Conservation (phyloP, 2,797 vertebrate genomes). For the Rhabdomys pumilio region DNA sequence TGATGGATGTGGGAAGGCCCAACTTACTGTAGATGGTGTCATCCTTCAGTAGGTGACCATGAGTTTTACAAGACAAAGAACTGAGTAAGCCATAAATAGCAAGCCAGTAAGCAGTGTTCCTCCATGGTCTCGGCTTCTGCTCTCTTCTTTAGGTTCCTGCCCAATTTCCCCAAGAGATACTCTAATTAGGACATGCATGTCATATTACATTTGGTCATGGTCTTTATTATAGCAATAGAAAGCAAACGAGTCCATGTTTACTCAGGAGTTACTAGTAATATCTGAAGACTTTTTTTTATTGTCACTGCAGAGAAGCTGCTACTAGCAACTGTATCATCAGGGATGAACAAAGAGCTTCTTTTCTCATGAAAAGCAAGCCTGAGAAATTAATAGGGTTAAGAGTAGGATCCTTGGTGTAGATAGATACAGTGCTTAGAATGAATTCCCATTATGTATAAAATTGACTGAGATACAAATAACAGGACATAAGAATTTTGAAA, state of each 20-base stretch:
- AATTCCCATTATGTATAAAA: not conserved
- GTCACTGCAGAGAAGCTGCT: not conserved
- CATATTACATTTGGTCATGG: not conserved
- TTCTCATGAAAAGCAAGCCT: not conserved
- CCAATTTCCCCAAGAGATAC: not conserved
- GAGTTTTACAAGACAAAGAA: not conserved
- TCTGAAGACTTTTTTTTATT: constrained; percentile 19
- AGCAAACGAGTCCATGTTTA: not conserved
- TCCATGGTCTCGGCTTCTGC: not conserved
- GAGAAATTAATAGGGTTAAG: constrained; percentile 22
- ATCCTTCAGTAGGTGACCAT: not conserved
- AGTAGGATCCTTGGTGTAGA: not conserved
- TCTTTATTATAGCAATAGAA: not conserved
- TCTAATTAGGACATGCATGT: not conserved
- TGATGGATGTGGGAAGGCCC: not conserved
- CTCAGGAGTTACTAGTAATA: not conserved
- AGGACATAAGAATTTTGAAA: constrained; percentile 39
- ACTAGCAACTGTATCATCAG: not conserved
- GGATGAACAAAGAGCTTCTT: not conserved
- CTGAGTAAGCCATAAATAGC: not conserved
- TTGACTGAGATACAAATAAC: constrained; percentile 11
- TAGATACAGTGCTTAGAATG: not conserved
- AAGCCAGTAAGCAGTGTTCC: not conserved
- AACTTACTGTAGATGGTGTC: not conserved
- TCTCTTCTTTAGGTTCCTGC: not conserved